These are phyloP conservation scores for Oncorhynchus keta DNA, from an alignment of 2,113 vertebrate genomes.

Conservation along the genomic window DNA sequence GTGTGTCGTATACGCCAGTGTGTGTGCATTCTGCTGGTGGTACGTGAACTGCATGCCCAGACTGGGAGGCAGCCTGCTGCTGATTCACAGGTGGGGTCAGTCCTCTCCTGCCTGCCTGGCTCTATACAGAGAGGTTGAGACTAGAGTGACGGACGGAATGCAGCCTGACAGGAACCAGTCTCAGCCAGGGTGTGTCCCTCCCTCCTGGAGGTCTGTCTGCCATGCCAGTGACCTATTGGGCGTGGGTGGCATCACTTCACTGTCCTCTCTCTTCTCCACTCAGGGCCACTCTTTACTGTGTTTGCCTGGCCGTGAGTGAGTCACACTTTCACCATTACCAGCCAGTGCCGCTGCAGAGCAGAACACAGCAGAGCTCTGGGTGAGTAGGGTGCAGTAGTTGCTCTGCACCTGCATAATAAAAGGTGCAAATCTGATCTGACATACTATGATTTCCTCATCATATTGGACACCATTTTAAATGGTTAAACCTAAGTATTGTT, in stretches of 20 bases:
- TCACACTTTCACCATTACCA: not conserved
- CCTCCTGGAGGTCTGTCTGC: not conserved
- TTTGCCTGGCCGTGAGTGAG: not conserved
- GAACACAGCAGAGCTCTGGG: not conserved
- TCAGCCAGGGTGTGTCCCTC: constrained; percentile 5
- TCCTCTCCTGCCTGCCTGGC: not conserved
- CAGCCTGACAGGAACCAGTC: constrained; percentile 33
- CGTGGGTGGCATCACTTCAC: not conserved
- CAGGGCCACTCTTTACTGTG: not conserved
- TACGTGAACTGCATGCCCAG: constrained; percentile 17
- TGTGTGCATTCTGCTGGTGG: not conserved
- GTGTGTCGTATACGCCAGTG: too few relatives aligned
- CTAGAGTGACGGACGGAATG: constrained; percentile 35
- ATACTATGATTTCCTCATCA: not conserved
- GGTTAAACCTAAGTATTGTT: not conserved
- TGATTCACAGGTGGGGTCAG: constrained; percentile 14
- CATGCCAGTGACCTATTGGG: too few relatives aligned
- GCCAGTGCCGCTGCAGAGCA: too few relatives aligned
- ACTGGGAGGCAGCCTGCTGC: constrained; percentile 19
- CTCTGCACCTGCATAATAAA: not conserved
- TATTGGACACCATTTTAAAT: not conserved
- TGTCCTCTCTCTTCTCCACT: not conserved
- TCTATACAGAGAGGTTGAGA: not conserved
- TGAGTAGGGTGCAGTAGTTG: not conserved
- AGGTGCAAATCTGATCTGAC: too few relatives aligned